These are phyloP conservation scores for Coptodon rendalli DNA, from an alignment of 2,113 vertebrate genomes.

Conservation along the genomic window DNA sequence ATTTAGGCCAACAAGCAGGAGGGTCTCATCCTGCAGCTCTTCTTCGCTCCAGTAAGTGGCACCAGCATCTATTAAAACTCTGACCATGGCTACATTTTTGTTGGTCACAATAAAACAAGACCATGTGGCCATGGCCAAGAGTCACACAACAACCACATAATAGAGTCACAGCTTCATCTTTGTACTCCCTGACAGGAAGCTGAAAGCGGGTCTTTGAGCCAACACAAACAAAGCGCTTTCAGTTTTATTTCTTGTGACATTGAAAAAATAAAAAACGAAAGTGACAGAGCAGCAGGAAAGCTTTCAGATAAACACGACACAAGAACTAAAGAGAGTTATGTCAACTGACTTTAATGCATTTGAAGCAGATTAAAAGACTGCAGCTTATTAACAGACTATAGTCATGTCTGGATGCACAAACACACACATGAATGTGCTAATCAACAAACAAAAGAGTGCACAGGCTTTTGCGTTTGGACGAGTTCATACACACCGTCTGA, in stretches of 20 bases:
- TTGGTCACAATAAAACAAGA: background rate
- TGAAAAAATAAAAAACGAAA: background rate
- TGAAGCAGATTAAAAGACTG: constrained; percentile 51
- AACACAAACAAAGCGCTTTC: background rate
- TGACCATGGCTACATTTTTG: background rate
- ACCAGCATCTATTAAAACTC: background rate
- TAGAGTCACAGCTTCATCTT: background rate
- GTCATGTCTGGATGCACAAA: constrained; percentile 21
- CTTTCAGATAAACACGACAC: background rate
- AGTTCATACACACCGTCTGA: constrained; percentile 25
- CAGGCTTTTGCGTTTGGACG: background rate
- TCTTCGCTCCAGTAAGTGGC: background rate
- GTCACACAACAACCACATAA: background rate
- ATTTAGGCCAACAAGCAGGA: background rate
- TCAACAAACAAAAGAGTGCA: constrained; percentile 23
- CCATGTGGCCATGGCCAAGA: background rate
- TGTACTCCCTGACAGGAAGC: background rate
- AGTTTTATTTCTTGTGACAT: background rate
- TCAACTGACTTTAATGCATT: constrained; percentile 62
- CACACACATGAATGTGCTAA: constrained; percentile 6
- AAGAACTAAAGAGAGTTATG: background rate
- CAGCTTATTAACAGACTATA: constrained; percentile 29
- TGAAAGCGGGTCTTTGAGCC: background rate
- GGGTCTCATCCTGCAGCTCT: constrained; percentile 5
- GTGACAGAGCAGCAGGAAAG: background rate